Conservation (phyloP, 1,140 invertebrate species). For the Papilio polytes region DNA sequence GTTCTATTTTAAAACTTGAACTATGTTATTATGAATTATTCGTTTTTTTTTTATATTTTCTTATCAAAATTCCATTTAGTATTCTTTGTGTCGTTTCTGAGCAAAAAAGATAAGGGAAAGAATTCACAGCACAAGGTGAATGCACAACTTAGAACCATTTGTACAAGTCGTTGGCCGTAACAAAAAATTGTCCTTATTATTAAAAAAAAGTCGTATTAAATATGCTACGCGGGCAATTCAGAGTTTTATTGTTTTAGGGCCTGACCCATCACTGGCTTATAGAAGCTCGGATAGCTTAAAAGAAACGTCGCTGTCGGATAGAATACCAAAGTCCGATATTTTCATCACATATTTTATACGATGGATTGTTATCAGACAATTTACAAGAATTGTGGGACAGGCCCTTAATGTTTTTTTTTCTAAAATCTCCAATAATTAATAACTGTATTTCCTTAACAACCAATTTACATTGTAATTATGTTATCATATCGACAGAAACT, state of each 20-base stretch:
- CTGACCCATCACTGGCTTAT: too few species aligned
- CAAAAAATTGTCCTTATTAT: not conserved
- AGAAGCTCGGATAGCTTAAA: too few species aligned
- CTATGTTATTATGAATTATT: not conserved
- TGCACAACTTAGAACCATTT: not conserved
- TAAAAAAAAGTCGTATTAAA: not conserved
- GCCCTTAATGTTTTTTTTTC: not conserved
- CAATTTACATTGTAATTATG: not conserved
- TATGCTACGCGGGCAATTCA: too few species aligned
- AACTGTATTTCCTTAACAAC: not conserved
- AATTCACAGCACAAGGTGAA: not conserved
- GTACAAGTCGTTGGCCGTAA: not conserved
- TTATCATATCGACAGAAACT: not conserved
- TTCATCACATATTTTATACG: too few species aligned
- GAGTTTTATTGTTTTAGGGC: too few species aligned
- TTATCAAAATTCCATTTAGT: not conserved
- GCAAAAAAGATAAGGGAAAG: not conserved
- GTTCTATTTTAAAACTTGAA: slow-evolving; percentile 14
- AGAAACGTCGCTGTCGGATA: too few species aligned
- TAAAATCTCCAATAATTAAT: not conserved
- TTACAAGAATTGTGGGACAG: too few species aligned
- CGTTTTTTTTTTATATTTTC: not conserved
- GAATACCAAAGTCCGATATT: too few species aligned
- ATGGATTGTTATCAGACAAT: too few species aligned
- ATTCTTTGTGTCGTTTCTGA: not conserved